phyloP scores from a whole-genome alignment of 2,113 vertebrate genomes.

The Pao palembangensis region DNA sequence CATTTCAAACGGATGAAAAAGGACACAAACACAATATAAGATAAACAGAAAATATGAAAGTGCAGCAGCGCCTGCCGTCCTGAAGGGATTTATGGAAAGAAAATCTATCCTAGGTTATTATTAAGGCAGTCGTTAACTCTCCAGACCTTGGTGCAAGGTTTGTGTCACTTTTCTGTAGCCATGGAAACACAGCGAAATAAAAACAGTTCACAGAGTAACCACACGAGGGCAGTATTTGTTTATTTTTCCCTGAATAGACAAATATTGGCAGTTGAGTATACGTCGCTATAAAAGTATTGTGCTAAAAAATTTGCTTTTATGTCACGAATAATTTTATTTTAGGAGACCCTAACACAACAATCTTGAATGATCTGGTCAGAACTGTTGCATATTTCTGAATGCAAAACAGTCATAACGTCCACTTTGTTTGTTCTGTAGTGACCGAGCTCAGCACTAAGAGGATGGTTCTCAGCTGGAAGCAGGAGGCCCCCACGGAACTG shows the following conservation, averaged over 20 bases:
- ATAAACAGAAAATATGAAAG: not conserved
- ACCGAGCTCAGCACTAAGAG: slow-evolving; percentile 25
- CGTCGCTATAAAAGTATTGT: no score
- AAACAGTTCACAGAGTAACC: slow-evolving; percentile 10
- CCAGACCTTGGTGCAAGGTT: not conserved
- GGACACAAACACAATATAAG: not conserved
- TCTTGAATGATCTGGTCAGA: not conserved
- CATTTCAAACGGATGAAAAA: not conserved
- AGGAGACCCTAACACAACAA: not conserved
- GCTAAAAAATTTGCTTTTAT: no score
- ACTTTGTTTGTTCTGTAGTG: slow-evolving; percentile 3
- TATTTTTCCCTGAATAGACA: not conserved
- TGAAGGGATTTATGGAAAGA: no score
- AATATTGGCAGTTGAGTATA: no score
- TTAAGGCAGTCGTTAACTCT: slow-evolving; percentile 32
- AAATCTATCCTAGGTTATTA: not conserved
- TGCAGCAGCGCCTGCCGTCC: no score
- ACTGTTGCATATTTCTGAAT: not conserved
- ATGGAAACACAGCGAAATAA: slow-evolving; percentile 48
- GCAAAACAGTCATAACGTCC: not conserved
- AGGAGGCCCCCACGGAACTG: slow-evolving; percentile 39
- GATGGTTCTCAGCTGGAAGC: slow-evolving; percentile 39
- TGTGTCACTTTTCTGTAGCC: slow-evolving; percentile 37
- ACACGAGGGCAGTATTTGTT: slow-evolving; percentile 38
- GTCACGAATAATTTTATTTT: no score